phyloP scores from a whole-genome alignment of 2,113 vertebrate genomes.

The Callipepla californica region DNA sequence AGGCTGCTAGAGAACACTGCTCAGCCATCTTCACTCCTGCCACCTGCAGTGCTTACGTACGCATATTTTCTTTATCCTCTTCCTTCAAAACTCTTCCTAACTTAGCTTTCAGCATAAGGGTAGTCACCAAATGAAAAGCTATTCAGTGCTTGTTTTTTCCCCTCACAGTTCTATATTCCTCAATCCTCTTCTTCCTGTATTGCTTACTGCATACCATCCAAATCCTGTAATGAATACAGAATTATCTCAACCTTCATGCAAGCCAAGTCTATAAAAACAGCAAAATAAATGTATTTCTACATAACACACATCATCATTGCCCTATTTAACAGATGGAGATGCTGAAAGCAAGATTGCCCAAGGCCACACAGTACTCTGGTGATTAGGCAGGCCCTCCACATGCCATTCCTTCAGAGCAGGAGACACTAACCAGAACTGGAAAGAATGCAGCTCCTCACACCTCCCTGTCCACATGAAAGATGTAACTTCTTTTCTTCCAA shows the following conservation, averaged over 20 bases:
- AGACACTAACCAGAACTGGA: conserved; percentile 15
- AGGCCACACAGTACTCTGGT: background rate
- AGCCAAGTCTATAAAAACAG: background rate
- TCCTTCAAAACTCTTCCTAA: background rate
- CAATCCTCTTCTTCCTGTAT: background rate
- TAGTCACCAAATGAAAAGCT: background rate
- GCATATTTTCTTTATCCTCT: background rate
- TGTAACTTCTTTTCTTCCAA: background rate
- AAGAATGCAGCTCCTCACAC: background rate
- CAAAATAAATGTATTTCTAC: background rate
- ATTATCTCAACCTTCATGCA: background rate
- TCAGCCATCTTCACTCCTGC: background rate
- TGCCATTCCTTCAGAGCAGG: background rate
- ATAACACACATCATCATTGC: background rate
- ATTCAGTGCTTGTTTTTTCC: background rate
- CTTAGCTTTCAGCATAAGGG: background rate
- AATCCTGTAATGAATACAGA: background rate
- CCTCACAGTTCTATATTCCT: background rate
- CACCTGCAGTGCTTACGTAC: background rate
- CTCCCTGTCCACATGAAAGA: background rate
- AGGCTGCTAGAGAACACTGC: background rate
- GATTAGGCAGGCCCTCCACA: background rate
- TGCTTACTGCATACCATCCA: background rate
- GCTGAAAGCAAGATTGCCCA: background rate
- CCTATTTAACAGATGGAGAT: background rate